Conservation (phyloP, 2,888 invertebrate genomes). For the Drosophila nr. medialis region DNA sequence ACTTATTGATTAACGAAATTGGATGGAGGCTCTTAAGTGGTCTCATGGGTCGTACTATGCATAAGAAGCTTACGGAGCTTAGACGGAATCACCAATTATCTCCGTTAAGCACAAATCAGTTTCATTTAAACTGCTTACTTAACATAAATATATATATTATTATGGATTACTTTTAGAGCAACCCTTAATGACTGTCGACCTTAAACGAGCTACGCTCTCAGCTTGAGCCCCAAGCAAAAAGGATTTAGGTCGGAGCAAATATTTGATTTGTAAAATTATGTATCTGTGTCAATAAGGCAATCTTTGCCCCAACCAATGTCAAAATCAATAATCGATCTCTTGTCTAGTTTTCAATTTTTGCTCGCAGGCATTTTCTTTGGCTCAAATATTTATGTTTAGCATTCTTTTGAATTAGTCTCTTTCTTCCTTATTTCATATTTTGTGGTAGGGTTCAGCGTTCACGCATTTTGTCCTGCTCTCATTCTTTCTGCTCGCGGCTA, state of each 20-base stretch:
- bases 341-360: not conserved
- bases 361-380: not conserved
- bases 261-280: not conserved
- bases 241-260: not conserved
- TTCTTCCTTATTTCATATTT: not conserved
- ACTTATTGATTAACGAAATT: conserved; percentile 78
- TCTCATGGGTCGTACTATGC: conserved; percentile 36
- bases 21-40: conserved; percentile 64
- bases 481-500: conserved; percentile 23
- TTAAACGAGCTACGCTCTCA: not conserved
- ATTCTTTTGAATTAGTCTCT: not conserved
- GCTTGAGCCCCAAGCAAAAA: not conserved
- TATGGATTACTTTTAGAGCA: not conserved
- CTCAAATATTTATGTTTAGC: not conserved
- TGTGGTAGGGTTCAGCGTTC: conserved; percentile 14
- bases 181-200: not conserved
- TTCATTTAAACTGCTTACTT: not conserved
- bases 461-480: conserved; percentile 21
- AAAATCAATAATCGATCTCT: conserved; percentile 1
- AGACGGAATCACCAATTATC: conserved; percentile 12
- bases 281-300: not conserved
- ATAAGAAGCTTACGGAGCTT: conserved; percentile 7
- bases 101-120: not conserved
- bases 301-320: not conserved
- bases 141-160: not conserved